phyloP scores from a whole-genome alignment of 2,797 vertebrate genomes.

The Sebastes minor region DNA sequence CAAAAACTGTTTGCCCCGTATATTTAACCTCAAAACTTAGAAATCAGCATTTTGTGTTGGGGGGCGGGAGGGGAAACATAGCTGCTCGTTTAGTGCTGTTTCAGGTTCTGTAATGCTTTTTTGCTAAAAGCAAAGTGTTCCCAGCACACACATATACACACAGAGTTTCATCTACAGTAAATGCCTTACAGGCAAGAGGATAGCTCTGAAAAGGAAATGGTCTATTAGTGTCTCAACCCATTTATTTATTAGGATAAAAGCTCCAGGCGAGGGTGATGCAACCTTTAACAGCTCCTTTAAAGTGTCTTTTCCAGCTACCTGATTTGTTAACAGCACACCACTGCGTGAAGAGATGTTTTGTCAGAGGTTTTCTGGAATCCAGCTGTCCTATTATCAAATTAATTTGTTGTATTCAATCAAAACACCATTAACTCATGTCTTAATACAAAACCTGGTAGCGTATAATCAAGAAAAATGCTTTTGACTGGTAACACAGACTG shows the following conservation, averaged over 20 bases:
- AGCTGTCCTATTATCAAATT: background rate
- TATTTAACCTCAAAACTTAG: conserved; percentile 40
- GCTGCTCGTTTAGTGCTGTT: conserved; percentile 13
- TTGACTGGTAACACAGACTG: background rate
- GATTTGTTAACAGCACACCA: conserved; percentile 36
- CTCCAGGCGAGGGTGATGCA: conserved; percentile 66
- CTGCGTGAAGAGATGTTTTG: conserved; percentile 9
- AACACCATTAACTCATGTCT: background rate
- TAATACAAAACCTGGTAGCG: background rate
- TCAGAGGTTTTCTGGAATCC: background rate
- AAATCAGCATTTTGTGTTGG: conserved; percentile 19
- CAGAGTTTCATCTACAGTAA: conserved; percentile 35
- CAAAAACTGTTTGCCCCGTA: conserved; percentile 18
- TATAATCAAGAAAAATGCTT: background rate
- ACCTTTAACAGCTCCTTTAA: conserved; percentile 65
- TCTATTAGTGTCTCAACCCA: conserved; percentile 73
- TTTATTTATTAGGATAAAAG: conserved; percentile 75
- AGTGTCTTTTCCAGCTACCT: conserved; percentile 62
- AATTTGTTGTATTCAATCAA: background rate
- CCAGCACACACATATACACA: conserved; percentile 3
- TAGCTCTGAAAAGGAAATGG: conserved; percentile 73
- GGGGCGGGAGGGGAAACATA: background rate
- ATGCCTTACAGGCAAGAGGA: conserved; percentile 60
- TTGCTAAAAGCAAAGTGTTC: conserved; percentile 43
- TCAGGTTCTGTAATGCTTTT: conserved; percentile 25